Evolutionary conservation across 2,888 invertebrate species (phyloP), one percentile per base, ranked within the genome.

Genomic region (Chymomyza fuscimana): DNA sequence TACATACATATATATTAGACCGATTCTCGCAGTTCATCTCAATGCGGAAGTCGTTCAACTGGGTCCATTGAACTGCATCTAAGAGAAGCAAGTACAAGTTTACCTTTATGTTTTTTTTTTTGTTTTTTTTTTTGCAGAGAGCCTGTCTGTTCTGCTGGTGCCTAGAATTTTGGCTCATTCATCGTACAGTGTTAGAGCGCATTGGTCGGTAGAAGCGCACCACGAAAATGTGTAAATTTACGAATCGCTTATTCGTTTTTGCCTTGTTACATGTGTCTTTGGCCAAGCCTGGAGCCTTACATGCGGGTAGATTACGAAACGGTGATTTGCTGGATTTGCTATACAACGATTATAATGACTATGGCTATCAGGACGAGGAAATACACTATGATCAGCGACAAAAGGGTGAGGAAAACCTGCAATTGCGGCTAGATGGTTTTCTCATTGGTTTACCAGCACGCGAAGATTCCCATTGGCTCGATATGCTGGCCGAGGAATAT

Each of bases 351-450:
- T 86, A 88, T 52, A 74, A 63, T 3, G 85, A 88, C 56, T 78
- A 87, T 66, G 81, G 77, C 19, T 84, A 73, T 69, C 83, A 91
- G 74, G 88, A 91, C 70, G 91, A 92, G 74, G 90, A 91, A 63
- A 77, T 92, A 25, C 92, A 92, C 76, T 95, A 94, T 89, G 96
- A 96, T 91, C 96, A 96, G 88, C 92, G 96, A 7, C 96, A 96
- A 89, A 96, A 96, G 88, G 96, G 96, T 1, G 93, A 94, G 0
- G 96, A 95, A 82, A 96, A 96, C 92, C 94, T 94, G 77, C 93
- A 95, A 19, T 91, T 96, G 10, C 94, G 94, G 87, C 93, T 96
- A 19, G 90, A 91, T 81, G 91, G 91, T 1, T 88, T 91, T 58
- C 76, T 90, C 59, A 84, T 91, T 65, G 91, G 85, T 10, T 46